phyloP scores from a whole-genome alignment of 2,888 invertebrate genomes.

The Cactoblastis cactorum region DNA sequence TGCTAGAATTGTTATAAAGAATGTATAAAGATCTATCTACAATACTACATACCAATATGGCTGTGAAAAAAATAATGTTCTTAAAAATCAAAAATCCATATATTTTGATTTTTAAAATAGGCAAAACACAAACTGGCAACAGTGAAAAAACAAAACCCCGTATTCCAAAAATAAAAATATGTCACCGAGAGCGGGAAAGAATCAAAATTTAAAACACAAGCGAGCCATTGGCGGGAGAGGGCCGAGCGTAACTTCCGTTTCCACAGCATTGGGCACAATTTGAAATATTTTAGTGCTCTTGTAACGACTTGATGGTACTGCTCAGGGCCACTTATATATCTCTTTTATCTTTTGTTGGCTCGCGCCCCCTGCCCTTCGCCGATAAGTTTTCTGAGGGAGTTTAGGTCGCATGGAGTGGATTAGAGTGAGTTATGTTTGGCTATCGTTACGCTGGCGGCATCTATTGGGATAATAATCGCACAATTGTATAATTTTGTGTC shows the following conservation, averaged over 20 bases:
- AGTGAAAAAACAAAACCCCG: constrained; percentile 17
- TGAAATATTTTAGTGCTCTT: constrained; percentile 79
- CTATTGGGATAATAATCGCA: constrained; percentile 8
- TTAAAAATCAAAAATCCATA: not conserved
- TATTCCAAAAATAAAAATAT: constrained; percentile 12
- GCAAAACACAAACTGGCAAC: not conserved
- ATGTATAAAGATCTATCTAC: too few species aligned
- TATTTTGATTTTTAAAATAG: not conserved
- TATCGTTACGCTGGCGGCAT: constrained; percentile 8
- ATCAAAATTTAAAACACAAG: constrained; percentile 16
- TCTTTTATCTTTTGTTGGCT: constrained; percentile 75
- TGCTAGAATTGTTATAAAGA: too few species aligned
- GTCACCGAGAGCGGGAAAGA: constrained; percentile 8
- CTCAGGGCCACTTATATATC: constrained; percentile 78
- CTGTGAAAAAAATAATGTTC: not conserved
- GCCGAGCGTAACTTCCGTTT: constrained; percentile 74
- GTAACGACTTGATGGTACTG: constrained; percentile 79
- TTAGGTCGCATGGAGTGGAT: constrained; percentile 44
- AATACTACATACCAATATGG: too few species aligned
- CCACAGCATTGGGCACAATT: constrained; percentile 78
- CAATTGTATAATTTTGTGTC: not conserved
- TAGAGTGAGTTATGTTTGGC: constrained; percentile 27
- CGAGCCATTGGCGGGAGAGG: constrained; percentile 23
- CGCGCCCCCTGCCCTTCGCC: constrained; percentile 62
- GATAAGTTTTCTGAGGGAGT: constrained; percentile 54